Conservation (phyloP, 1,140 invertebrate species). For the Antheraea mylitta region DNA sequence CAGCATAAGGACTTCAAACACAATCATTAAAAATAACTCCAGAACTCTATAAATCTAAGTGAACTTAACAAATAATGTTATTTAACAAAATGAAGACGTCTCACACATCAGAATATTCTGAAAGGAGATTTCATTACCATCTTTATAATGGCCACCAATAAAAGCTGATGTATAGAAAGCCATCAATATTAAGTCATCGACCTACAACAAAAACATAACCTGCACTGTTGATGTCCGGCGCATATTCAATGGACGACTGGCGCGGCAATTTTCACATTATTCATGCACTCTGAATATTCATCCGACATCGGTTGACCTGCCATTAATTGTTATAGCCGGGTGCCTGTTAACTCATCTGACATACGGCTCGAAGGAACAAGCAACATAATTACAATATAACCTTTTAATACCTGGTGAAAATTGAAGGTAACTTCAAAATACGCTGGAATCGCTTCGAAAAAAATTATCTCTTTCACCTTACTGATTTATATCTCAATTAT, state of each 20-base stretch:
- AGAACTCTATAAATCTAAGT: background rate
- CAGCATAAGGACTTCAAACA: no score
- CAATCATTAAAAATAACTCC: background rate
- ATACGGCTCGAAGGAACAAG: conserved; percentile 23
- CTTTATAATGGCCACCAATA: conserved; percentile 23
- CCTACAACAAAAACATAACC: conserved; percentile 45
- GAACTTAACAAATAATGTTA: background rate
- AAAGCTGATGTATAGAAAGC: conserved; percentile 31
- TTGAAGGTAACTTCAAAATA: background rate
- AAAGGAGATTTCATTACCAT: conserved; percentile 9
- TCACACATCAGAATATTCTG: conserved; percentile 1
- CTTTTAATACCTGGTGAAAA: background rate
- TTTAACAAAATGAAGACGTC: conserved; percentile 6
- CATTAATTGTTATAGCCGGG: conserved; percentile 71
- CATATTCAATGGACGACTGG: conserved; percentile 57
- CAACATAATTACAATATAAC: background rate
- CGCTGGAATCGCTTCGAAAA: background rate
- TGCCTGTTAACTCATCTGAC: conserved; percentile 37
- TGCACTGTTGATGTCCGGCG: conserved; percentile 45
- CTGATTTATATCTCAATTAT: no score
- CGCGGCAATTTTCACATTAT: conserved; percentile 69
- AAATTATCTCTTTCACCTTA: no score
- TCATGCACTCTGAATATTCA: conserved; percentile 70
- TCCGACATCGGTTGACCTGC: conserved; percentile 58
- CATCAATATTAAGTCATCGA: conserved; percentile 53